Percentiles rank a stretch among this genome's conserved stretches.
Conservation (phyloP, 1,140 invertebrate genomes). For the Anadara kagoshimensis region DNA sequence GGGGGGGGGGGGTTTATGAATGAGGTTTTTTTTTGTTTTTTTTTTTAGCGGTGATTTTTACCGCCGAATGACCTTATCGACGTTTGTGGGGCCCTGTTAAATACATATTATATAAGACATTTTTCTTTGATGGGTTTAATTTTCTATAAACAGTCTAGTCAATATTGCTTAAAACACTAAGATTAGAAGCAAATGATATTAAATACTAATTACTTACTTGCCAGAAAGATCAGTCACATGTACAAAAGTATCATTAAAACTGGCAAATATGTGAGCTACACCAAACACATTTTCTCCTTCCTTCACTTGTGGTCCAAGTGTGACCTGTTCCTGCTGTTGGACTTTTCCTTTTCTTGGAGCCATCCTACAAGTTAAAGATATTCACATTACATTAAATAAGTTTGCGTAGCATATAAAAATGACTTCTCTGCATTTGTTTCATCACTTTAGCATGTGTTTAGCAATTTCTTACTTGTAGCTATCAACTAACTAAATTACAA, state of each 20-base stretch:
- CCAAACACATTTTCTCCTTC: conserved; percentile 99
- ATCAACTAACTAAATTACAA: no score
- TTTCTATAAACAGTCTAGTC: no score
- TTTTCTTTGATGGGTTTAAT: no score
- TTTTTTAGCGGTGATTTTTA: no score
- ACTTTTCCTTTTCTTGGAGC: conserved; percentile 98
- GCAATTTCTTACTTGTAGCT: neutral
- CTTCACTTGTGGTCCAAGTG: conserved; percentile 96
- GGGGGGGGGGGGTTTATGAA: no score
- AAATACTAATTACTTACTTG: conserved; percentile 80
- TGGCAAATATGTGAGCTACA: conserved; percentile 99
- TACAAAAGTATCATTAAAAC: conserved; percentile 99
- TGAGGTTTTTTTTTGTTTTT: no score
- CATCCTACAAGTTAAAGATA: conserved; percentile 79
- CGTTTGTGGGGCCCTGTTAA: no score
- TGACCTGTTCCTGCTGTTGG: conserved; percentile 97
- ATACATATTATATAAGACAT: no score
- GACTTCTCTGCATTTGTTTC: neutral
- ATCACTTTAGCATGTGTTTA: neutral
- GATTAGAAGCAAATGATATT: no score
- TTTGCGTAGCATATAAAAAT: neutral
- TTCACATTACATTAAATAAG: neutral
- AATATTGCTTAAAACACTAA: no score
- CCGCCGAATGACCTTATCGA: no score
- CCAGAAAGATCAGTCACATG: conserved; percentile 99